Evolutionary conservation across 2,888 invertebrate genomes (phyloP).

Genomic region (Harpalus rubripes): DNA sequence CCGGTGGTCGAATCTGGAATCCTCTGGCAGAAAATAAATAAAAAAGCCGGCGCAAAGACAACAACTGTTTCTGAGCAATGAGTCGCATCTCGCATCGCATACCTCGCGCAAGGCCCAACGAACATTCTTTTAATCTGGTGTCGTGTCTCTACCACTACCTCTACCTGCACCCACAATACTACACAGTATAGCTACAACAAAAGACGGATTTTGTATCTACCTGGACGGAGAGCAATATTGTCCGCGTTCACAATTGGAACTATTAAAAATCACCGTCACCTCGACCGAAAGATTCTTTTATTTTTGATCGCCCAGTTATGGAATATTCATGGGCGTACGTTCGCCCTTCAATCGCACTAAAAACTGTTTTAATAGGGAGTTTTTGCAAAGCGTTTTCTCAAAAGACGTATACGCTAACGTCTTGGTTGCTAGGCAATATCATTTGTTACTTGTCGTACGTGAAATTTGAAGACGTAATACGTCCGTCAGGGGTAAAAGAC

Average conservation of each 20-base stretch:
- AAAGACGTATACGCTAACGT: no score
- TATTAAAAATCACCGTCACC: conserved; percentile 48
- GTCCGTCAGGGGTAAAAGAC: no score
- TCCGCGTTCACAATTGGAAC: conserved; percentile 47
- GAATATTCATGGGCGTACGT: background rate
- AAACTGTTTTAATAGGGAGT: no score
- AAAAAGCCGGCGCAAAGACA: conserved; percentile 45
- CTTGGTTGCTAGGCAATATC: no score
- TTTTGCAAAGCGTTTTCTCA: no score
- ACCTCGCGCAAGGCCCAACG: conserved; percentile 17
- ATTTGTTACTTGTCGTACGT: no score
- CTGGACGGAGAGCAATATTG: conserved; percentile 48
- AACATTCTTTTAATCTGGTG: conserved; percentile 55
- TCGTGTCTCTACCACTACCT: conserved; percentile 7
- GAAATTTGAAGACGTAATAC: no score
- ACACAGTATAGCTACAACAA: conserved; percentile 18
- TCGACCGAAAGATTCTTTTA: conserved; percentile 31
- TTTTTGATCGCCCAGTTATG: conserved; percentile 51
- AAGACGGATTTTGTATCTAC: conserved; percentile 46
- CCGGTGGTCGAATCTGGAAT: conserved; percentile 26
- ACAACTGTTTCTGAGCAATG: conserved; percentile 48
- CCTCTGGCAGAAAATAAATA: conserved; percentile 15
- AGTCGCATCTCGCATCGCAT: conserved; percentile 1
- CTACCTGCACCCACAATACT: conserved; percentile 56
- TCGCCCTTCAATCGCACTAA: no score